A percentile compares a stretch with the other conserved stretches of the same genome.
Conservation (phyloP, 2,888 invertebrate genomes). For the Nemurella pictetii region DNA sequence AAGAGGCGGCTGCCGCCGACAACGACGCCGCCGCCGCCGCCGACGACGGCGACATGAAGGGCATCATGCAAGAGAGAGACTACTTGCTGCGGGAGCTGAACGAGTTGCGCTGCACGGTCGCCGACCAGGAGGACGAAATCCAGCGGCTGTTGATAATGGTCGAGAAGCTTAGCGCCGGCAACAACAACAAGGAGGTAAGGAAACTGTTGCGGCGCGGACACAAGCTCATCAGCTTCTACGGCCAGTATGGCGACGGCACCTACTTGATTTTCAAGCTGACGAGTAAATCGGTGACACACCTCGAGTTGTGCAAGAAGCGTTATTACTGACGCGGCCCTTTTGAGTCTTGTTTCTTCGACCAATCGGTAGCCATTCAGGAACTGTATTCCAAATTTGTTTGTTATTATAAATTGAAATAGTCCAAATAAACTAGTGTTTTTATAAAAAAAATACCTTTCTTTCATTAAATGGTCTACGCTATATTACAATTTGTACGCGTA, state of each 20-base stretch:
- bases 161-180: constrained; percentile 42
- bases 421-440: background rate
- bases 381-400: background rate
- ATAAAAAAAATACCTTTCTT: background rate
- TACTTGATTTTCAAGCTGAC: background rate
- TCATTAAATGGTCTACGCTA: background rate
- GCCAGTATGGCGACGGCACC: background rate
- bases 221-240: background rate
- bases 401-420: background rate
- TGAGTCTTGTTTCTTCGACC: background rate
- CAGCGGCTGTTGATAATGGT: constrained; percentile 45
- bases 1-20: constrained; percentile 48
- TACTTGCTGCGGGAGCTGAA: constrained; percentile 3
- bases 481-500: too few relatives aligned
- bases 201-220: background rate
- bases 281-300: background rate
- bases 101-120: constrained; percentile 40
- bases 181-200: constrained; percentile 44
- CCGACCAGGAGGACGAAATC: constrained; percentile 48
- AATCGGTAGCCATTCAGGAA: background rate
- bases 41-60: constrained; percentile 53
- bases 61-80: constrained; percentile 28
- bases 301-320: too few relatives aligned
- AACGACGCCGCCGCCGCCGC: constrained; percentile 59
- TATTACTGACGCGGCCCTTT: background rate